phyloP scores from a whole-genome alignment of 2,888 invertebrate species.

The Apamea crenata region DNA sequence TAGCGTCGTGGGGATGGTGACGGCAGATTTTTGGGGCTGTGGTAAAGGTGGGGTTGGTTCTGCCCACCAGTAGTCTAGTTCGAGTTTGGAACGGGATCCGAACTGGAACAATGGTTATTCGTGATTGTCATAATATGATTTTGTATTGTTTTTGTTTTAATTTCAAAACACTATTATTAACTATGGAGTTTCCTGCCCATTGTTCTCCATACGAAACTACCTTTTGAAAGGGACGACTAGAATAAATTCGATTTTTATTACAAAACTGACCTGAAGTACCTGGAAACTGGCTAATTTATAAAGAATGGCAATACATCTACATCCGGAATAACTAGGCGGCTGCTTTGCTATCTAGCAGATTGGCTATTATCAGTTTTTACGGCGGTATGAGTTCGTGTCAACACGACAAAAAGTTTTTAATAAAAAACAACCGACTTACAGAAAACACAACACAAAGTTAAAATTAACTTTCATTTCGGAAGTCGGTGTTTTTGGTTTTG shows the following conservation, averaged over 20 bases:
- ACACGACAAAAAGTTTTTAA: too few species aligned
- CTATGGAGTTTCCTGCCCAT: neutral
- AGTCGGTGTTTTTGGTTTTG: too few species aligned
- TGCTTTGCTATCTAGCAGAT: neutral
- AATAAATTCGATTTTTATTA: neutral
- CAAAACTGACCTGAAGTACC: neutral
- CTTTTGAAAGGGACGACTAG: neutral
- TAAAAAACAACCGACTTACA: too few species aligned
- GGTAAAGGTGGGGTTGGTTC: constrained; percentile 86
- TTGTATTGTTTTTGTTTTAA: neutral
- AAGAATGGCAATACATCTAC: neutral
- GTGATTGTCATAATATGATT: neutral
- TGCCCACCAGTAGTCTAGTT: constrained; percentile 95
- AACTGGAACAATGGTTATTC: constrained; percentile 87
- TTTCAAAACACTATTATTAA: neutral
- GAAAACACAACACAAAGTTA: too few species aligned
- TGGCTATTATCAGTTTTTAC: neutral
- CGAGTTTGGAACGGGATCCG: constrained; percentile 93
- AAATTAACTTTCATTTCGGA: too few species aligned
- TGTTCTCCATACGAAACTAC: neutral
- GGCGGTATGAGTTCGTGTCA: neutral
- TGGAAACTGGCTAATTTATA: neutral
- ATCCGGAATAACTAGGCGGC: neutral
- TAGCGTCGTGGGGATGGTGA: constrained; percentile 9
- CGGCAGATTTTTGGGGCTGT: constrained; percentile 63